Percentiles rank a stretch among this genome's conserved stretches.
These are phyloP conservation scores for Rana temporaria DNA, from an alignment of 2,113 vertebrate genomes.

Conservation along the genomic window DNA sequence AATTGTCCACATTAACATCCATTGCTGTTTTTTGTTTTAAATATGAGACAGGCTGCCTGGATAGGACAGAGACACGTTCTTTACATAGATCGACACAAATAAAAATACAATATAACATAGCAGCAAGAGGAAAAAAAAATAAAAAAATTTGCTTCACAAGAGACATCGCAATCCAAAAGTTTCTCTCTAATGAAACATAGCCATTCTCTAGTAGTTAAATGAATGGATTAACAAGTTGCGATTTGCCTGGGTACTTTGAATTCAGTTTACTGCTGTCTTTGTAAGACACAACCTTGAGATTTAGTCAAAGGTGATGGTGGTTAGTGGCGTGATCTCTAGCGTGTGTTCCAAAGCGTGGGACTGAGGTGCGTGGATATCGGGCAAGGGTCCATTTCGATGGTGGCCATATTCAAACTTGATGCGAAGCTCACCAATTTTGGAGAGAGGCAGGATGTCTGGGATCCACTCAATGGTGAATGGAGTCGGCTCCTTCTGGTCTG, in stretches of 20 bases:
- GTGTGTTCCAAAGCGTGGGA: conserved; percentile 62
- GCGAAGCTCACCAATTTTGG: conserved; percentile 83
- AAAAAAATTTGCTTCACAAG: not conserved
- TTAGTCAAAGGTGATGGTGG: conserved; percentile 73
- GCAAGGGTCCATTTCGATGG: conserved; percentile 77
- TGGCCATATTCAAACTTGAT: conserved; percentile 88
- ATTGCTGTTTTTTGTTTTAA: not conserved
- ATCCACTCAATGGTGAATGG: conserved; percentile 92
- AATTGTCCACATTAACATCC: not conserved
- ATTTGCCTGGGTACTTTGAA: not conserved
- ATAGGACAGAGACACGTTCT: not conserved
- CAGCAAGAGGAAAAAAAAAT: conserved; percentile 8
- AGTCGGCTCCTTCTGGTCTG: conserved; percentile 81
- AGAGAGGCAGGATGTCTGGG: conserved; percentile 84
- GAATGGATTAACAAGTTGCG: not conserved
- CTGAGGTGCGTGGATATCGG: conserved; percentile 61
- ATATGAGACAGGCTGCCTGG: not conserved
- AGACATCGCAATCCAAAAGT: not conserved
- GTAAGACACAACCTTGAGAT: not conserved
- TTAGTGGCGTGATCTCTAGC: conserved; percentile 70
- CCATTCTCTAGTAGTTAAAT: not conserved
- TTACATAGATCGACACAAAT: not conserved
- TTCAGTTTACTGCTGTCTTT: not conserved
- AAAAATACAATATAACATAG: conserved; percentile 16
- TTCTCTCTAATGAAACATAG: not conserved